Evolutionary conservation across 2,888 invertebrate genomes (phyloP), one percentile per base, ranked within the genome.

Genomic region (Stegana nigrithorax): DNA sequence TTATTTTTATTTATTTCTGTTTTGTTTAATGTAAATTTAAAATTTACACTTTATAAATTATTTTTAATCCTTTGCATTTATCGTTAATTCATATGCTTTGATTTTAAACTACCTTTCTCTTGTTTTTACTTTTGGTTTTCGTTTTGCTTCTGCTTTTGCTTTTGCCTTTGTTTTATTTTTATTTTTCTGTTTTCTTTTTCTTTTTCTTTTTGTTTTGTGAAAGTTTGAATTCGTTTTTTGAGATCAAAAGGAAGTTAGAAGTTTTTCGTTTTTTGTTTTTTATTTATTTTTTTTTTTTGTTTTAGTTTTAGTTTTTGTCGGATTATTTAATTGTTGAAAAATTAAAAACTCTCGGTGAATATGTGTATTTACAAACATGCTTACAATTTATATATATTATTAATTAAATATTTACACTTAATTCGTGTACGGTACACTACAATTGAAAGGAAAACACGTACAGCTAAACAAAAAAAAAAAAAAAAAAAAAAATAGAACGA

Each of bases 41-140:
- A 76, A 76, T 78, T 75, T 78, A 74, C 75, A 73, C 73, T 67
- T 65, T 67, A 71, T 76, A 73, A 25, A 59, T 56, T 32, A 36
- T 19, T 21, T 19, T 47, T 32, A 51, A 57, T 60, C 42, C 26
- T 57, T 27, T 32, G 50, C 64, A 58, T 65, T 63, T 66, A 44
- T 61, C 62, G 53, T 50, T 62, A 45, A 47, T 51, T 44, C 12
- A 39, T 21, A 27, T 29, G 47, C 27, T 57, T 32, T 66, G 21
- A 23, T 50, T 68, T 62, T 62, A 45, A 53, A 27, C 53, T 44
- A 44, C 60, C 61, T 64, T 58, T 42, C 61, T 62, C 42, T 39
- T 59, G 45, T 47, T 63, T 56, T 59, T 60, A 26, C 17, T 39
- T 60, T 59, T 59, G 26, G 14, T 26, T 51, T 25, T 63, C 56